Evolutionary conservation across 2,888 invertebrate genomes (phyloP), one percentile per base, ranked within the genome.

Genomic region (Macaria liturata): DNA sequence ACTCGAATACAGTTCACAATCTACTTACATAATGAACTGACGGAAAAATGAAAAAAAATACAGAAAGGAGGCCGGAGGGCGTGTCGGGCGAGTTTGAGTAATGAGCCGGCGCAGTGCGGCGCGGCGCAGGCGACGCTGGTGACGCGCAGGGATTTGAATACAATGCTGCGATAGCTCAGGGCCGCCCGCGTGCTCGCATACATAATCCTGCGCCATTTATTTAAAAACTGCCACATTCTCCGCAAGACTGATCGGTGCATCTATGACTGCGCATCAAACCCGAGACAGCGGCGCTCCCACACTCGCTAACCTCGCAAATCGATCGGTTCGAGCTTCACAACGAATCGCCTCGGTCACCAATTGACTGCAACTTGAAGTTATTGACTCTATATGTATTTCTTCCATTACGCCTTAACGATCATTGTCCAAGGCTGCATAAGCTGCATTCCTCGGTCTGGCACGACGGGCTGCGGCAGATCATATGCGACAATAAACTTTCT

Each of bases 151-250:
- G 73, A 91, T 91, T 91, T 89, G 85, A 91, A 91, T 91, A 91
- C 91, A 91, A 91, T 91, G 77, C 84, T 64, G 80, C 87, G 83
- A 88, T 88, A 86, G 76, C 86, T 88, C 89, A 88, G 80, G 83
- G 83, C 84, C 86, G 86, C 85, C 82, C 75, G 83, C 79, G 80
- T 78, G 76, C 83, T 72, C 79, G 86, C 84, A 85, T 88, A 82
- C 85, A 88, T 91, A 89, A 91, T 88, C 76, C 78, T 68, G 69
- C 65, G 70, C 73, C 73, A 71, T 77, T 81, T 79, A 83, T 85
- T 84, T 79, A 78, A 85, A 87, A 86, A 84, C 80, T 74, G 76
- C 78, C 75, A 83, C 83, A 86, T 84, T 86, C 84, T 72, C 77
- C 61, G 62, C 73, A 73, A 77, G 74, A 79, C 52, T 61, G 64